These are phyloP conservation scores for Zophobas atratus DNA, from an alignment of 1,140 invertebrate species.

Conservation along the genomic window DNA sequence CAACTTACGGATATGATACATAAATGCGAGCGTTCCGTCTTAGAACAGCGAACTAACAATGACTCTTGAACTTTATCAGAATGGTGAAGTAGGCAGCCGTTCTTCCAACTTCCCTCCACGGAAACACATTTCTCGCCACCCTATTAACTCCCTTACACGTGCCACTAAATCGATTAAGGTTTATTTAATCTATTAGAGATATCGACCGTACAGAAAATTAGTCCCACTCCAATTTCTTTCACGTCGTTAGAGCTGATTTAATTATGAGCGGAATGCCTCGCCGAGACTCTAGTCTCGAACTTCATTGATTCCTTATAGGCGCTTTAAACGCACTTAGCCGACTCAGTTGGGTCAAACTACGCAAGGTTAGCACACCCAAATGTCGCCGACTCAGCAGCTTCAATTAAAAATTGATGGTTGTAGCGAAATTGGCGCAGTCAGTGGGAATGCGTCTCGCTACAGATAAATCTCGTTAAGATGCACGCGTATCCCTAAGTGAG, in stretches of 20 bases:
- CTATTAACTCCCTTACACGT: conserved; percentile 54
- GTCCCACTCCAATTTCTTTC: conserved; percentile 27
- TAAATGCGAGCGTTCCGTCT: conserved; percentile 9
- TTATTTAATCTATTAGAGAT: conserved; percentile 53
- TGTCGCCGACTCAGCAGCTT: too few relatives aligned
- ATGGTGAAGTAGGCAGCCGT: conserved; percentile 14
- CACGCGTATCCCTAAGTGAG: conserved; percentile 28
- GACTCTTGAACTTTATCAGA: conserved; percentile 25
- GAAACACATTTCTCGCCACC: conserved; percentile 55
- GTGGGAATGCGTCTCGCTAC: not conserved
- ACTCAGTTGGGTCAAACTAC: too few relatives aligned
- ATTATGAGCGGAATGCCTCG: not conserved
- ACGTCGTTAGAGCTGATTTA: conserved; percentile 12
- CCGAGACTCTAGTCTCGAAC: not conserved
- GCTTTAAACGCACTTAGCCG: not conserved
- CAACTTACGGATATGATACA: conserved; percentile 22
- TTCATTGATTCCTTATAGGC: not conserved
- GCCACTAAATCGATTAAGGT: conserved; percentile 52
- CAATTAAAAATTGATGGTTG: too few relatives aligned
- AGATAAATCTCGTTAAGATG: conserved; percentile 32
- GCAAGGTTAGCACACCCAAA: too few relatives aligned
- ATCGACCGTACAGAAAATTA: conserved; percentile 45
- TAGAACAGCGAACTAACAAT: not conserved
- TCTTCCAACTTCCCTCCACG: conserved; percentile 38
- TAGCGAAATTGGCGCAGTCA: not conserved